Evolutionary conservation across 2,113 vertebrate genomes (phyloP).

Genomic region (Lathamus discolor): DNA sequence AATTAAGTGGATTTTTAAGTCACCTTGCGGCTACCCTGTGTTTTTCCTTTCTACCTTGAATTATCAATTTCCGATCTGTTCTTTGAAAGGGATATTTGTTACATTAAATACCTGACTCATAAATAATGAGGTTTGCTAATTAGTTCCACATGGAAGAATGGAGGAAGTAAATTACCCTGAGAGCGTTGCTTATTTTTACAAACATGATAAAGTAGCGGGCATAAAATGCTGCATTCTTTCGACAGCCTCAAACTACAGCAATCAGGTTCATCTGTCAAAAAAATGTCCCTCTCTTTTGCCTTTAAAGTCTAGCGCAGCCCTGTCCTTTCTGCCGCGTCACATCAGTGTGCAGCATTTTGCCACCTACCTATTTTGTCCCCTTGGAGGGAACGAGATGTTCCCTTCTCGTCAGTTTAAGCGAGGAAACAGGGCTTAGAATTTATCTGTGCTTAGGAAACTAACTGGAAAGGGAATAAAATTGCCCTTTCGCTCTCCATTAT

Average conservation of each 20-base stretch:
- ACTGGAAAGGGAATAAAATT: slow-evolving; percentile 11
- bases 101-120: slow-evolving; percentile 57
- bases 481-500: neutral
- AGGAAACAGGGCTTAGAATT: neutral
- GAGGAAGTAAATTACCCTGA: slow-evolving; percentile 52
- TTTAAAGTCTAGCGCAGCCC: neutral
- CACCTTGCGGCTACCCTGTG: neutral
- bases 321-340: neutral
- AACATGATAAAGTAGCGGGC: slow-evolving; percentile 46
- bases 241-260: neutral
- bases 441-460: neutral
- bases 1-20: neutral
- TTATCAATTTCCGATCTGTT: slow-evolving; percentile 34
- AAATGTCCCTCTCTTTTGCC: neutral
- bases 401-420: neutral
- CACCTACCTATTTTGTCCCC: neutral
- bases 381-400: neutral
- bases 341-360: neutral
- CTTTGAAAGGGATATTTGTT: slow-evolving; percentile 60
- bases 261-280: slow-evolving; percentile 34
- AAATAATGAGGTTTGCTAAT: slow-evolving; percentile 64
- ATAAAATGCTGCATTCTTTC: slow-evolving; percentile 39
- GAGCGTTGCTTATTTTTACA: slow-evolving; percentile 54
- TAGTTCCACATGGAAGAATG: slow-evolving; percentile 63
- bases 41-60: slow-evolving; percentile 40